Evolutionary conservation across 2,113 vertebrate species (phyloP).

Genomic region (Xyrauchen texanus): DNA sequence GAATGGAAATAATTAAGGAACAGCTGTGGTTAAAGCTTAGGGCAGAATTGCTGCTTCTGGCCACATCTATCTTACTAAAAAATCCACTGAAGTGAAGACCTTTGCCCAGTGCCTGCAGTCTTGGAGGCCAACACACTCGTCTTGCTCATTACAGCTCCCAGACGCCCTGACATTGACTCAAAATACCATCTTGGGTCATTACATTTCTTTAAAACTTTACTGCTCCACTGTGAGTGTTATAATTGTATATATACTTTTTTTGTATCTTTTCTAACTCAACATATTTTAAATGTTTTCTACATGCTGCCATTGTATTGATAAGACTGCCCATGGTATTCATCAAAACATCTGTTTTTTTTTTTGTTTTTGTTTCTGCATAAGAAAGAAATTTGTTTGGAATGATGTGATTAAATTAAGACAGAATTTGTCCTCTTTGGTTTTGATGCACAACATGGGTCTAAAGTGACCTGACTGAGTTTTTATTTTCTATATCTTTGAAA

Average conservation of each 20-base stretch:
- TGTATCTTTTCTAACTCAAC: neutral
- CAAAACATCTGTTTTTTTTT: too few relatives aligned
- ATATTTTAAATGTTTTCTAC: too few relatives aligned
- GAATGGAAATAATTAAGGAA: slow-evolving; percentile 18
- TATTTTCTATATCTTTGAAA: too few relatives aligned
- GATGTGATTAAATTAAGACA: too few relatives aligned
- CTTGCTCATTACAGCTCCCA: slow-evolving; percentile 66
- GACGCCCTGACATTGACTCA: slow-evolving; percentile 59
- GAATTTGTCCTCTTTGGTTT: too few relatives aligned
- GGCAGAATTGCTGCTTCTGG: slow-evolving; percentile 5
- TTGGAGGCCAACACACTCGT: slow-evolving; percentile 64
- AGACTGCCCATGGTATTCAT: too few relatives aligned
- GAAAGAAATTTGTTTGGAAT: too few relatives aligned
- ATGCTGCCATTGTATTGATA: too few relatives aligned
- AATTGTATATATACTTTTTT: neutral
- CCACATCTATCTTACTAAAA: slow-evolving; percentile 42
- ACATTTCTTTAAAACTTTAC: slow-evolving; percentile 61
- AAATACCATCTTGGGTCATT: slow-evolving; percentile 61
- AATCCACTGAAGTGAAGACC: slow-evolving; percentile 67
- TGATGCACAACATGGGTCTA: too few relatives aligned
- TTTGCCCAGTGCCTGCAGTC: slow-evolving; percentile 59
- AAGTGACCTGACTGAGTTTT: too few relatives aligned
- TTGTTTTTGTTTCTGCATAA: too few relatives aligned
- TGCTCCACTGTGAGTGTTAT: slow-evolving; percentile 42
- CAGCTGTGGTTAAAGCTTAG: slow-evolving; percentile 11